Conservation (phyloP, 2,888 invertebrate species). For the Monoplex corrugatus region DNA sequence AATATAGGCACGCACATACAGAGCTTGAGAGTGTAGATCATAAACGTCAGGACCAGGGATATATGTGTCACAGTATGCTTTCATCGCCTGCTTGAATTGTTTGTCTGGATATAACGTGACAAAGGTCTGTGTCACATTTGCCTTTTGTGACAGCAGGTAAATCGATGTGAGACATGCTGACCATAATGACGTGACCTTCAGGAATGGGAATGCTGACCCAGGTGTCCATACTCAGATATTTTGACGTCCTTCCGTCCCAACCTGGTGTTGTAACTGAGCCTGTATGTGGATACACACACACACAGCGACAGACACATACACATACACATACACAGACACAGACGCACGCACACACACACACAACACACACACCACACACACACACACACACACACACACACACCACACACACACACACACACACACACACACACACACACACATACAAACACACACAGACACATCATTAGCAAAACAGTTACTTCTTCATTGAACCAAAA, state of each 20-base stretch:
- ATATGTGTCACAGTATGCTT: not conserved
- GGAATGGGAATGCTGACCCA: not conserved
- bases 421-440: too few species aligned
- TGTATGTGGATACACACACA: too few species aligned
- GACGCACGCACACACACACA: not conserved
- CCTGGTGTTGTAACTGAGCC: not conserved
- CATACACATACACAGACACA: not conserved
- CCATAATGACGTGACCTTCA: not conserved
- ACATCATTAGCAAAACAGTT: too few species aligned
- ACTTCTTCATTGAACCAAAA: too few species aligned
- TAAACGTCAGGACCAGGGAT: not conserved
- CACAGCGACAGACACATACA: too few species aligned
- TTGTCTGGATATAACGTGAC: not conserved
- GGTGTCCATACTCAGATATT: not conserved
- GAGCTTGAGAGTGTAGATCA: not conserved
- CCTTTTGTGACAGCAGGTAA: not conserved
- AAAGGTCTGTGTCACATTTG: not conserved
- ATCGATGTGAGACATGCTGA: constrained; percentile 16
- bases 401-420: too few species aligned
- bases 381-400: too few species aligned
- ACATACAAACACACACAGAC: too few species aligned
- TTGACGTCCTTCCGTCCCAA: not conserved
- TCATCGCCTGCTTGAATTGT: not conserved
- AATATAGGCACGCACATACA: not conserved
- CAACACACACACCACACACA: not conserved